These are phyloP conservation scores for Cyphomyrus discorhynchus DNA, from an alignment of 2,113 vertebrate genomes.

Conservation along the genomic window DNA sequence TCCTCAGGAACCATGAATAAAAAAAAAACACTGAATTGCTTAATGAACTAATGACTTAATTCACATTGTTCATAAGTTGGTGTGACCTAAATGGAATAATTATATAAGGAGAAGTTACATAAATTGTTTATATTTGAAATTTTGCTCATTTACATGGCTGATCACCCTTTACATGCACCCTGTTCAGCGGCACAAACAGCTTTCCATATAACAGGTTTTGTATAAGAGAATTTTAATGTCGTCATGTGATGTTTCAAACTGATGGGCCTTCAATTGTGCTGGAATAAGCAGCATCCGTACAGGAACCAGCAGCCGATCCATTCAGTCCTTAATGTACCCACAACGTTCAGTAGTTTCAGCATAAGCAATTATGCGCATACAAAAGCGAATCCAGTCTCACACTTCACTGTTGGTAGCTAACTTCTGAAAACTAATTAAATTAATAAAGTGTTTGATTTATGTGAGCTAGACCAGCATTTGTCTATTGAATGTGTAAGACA, in stretches of 20 bases:
- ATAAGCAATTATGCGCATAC: slow-evolving; percentile 1
- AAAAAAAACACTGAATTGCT: neutral
- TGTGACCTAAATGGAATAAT: slow-evolving; percentile 12
- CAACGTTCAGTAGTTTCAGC: neutral
- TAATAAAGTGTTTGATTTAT: slow-evolving; percentile 12
- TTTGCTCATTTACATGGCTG: neutral
- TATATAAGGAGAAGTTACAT: slow-evolving; percentile 8
- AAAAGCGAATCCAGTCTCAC: neutral
- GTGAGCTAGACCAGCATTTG: neutral
- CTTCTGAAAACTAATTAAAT: slow-evolving; percentile 1
- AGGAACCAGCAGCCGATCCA: neutral
- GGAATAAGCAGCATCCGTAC: neutral
- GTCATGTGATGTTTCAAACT: neutral
- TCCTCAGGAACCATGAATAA: neutral
- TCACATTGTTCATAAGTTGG: neutral
- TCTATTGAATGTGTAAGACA: neutral
- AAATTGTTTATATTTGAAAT: neutral
- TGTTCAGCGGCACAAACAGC: neutral
- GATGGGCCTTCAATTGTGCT: neutral
- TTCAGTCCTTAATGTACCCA: slow-evolving; percentile 8
- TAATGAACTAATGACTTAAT: slow-evolving; percentile 19
- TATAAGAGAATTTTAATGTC: neutral
- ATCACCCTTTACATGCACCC: neutral
- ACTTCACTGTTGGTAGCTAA: neutral
- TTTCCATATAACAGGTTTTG: slow-evolving; percentile 6